These are phyloP conservation scores for Epinephelus lanceolatus DNA, from an alignment of 2,113 vertebrate species.

Conservation along the genomic window DNA sequence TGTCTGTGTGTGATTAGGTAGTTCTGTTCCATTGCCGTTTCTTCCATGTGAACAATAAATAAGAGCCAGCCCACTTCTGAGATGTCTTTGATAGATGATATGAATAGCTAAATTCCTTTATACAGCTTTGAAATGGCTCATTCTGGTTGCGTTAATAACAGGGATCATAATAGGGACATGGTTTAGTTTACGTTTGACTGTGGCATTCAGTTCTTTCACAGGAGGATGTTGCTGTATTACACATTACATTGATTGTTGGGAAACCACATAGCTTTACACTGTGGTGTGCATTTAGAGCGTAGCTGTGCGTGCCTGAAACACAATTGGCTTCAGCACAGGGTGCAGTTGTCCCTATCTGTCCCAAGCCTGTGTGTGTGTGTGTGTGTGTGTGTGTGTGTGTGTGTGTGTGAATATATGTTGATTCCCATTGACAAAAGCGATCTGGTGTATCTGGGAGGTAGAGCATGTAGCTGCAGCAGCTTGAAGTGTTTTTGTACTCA, in stretches of 20 bases:
- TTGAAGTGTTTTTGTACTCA: conserved; percentile 11
- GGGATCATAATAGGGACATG: conserved; percentile 49
- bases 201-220: conserved; percentile 13
- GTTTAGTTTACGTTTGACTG: conserved; percentile 56
- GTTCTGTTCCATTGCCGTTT: conserved; percentile 33
- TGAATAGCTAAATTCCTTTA: conserved; percentile 66
- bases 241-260: conserved; percentile 31
- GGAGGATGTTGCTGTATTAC: conserved; percentile 31
- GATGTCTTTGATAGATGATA: conserved; percentile 80
- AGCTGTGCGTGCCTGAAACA: conserved; percentile 20
- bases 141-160: conserved; percentile 66
- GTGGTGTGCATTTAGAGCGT: neutral
- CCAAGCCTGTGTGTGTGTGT: conserved; percentile 6
- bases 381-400: conserved; percentile 3
- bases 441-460: conserved; percentile 14
- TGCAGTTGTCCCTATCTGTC: conserved; percentile 17
- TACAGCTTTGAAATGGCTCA: conserved; percentile 60
- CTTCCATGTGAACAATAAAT: conserved; percentile 76
- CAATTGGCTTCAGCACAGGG: conserved; percentile 20
- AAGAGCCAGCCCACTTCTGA: conserved; percentile 77
- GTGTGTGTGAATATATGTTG: neutral
- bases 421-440: conserved; percentile 17
- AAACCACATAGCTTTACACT: conserved; percentile 30
- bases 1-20: conserved; percentile 79
- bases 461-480: neutral